Base-by-base conservation (phyloP, 2,113 vertebrate genomes). In the Xenotilapia longispinis region DNA sequence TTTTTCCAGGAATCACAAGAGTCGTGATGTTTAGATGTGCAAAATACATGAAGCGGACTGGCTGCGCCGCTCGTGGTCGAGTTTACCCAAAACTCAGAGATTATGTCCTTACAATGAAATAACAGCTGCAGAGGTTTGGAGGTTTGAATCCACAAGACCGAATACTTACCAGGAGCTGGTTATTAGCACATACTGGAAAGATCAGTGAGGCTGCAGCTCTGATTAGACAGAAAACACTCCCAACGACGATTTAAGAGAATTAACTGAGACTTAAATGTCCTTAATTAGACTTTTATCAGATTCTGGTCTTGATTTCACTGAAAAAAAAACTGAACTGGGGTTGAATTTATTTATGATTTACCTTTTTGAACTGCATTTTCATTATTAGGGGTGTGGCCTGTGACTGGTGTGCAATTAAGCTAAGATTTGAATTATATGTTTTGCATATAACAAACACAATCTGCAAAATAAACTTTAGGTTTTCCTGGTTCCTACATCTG, bases 1-100 rank as follows among this genome's bases (percentile, higher is more conserved):
- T 89, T 91, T 87, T 91, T 84, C 85, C 84, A 92, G 82, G 79
- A 92, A 90, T 87, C 70, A 81, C 75, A 23, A 12, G 75, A 88
- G 85, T 85, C 51, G 3, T 60, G 53, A 85, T 79, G 58, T 60
- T 83, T 17, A 47, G 60, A 65, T n/a, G 11, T 63, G 40, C 57
- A 63, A 49, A 80, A 63, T 78, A 28, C 84, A 85, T 68, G 47
- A 86, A 47, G 84, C 9, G 45, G 57, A 58, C 80, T 42, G 53
- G 45, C 45, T 78, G 73, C 3, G 1, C 73, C 4, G 2, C 73
- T 31, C 73, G 45, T 33, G 73, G 73, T 51, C 5, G 17, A 78
- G 73, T 78, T 78, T 51, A n/a, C 70, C 26, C 42, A 31, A 49
- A 49, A 49, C 45, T 78, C 73, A n/a, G 9, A 51, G 45, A 78